Conservation (phyloP, 2,113 vertebrate genomes). For the Cacatua alba region DNA sequence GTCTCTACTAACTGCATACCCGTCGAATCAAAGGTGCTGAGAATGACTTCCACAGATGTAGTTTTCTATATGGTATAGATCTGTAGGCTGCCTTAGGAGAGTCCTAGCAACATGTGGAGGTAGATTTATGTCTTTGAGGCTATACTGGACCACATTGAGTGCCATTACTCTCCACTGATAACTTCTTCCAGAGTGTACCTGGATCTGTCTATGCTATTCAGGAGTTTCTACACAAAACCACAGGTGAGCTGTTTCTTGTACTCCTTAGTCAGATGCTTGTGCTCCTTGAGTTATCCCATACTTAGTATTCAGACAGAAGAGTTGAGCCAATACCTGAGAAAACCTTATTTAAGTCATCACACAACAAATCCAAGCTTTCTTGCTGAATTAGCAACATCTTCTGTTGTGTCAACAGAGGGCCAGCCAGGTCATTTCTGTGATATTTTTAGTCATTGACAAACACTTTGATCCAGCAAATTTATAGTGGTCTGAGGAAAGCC, state of each 20-base stretch:
- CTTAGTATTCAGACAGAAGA: background rate
- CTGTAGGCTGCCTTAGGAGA: background rate
- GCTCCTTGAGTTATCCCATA: background rate
- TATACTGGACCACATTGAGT: background rate
- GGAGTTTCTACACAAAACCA: background rate
- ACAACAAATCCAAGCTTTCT: background rate
- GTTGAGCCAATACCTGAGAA: background rate
- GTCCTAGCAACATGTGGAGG: background rate
- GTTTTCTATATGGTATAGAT: accelerated
- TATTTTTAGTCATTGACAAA: conserved; percentile 14
- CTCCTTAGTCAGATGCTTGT: background rate
- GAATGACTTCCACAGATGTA: background rate
- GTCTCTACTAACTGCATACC: background rate
- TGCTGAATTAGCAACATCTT: background rate
- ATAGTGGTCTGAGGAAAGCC: background rate
- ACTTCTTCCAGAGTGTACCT: background rate
- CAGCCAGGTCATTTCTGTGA: background rate
- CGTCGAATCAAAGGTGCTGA: background rate
- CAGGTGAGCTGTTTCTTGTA: background rate
- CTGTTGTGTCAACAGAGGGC: background rate
- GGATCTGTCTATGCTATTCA: background rate
- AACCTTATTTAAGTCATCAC: background rate
- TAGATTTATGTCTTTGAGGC: background rate
- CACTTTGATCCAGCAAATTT: conserved; percentile 5
- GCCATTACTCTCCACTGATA: background rate